phyloP scores from a whole-genome alignment of 1,140 invertebrate genomes.

The Pygmarrhopalites habei region DNA sequence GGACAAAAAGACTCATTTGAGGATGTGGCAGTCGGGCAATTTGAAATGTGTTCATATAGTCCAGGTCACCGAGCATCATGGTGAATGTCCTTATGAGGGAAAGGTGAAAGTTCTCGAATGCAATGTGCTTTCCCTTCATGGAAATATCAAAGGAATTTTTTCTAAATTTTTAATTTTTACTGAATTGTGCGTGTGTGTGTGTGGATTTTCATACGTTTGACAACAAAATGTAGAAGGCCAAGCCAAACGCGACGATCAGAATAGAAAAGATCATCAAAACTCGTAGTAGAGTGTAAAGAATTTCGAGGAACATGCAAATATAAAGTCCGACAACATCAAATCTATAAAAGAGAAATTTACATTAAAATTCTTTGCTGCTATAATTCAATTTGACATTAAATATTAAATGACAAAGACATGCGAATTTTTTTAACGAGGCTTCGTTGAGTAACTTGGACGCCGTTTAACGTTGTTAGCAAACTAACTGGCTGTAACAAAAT shows the following conservation, averaged over 20 bases:
- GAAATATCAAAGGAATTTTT: no score
- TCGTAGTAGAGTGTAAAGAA: slow-evolving; percentile 68
- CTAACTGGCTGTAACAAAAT: no score
- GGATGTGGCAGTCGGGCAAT: slow-evolving; percentile 68
- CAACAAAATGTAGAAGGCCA: slow-evolving; percentile 74
- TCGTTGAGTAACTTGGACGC: no score
- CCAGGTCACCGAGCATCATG: slow-evolving; percentile 85
- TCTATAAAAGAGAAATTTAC: slow-evolving; percentile 6
- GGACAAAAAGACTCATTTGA: slow-evolving; percentile 63
- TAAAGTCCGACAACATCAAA: slow-evolving; percentile 69
- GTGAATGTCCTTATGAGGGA: slow-evolving; percentile 71
- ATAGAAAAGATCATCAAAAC: slow-evolving; percentile 81
- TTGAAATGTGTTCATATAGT: slow-evolving; percentile 77
- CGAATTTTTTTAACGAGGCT: no score
- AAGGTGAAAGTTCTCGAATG: slow-evolving; percentile 65
- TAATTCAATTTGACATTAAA: background rate
- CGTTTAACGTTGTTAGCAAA: no score
- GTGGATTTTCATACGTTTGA: slow-evolving; percentile 54
- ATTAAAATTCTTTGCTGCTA: background rate
- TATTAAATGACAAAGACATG: no score
- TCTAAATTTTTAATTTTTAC: no score
- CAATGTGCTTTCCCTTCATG: slow-evolving; percentile 62
- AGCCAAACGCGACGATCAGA: slow-evolving; percentile 77
- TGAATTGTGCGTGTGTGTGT: no score
- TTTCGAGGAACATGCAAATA: slow-evolving; percentile 86